A percentile compares a stretch with the other conserved stretches of the same genome.
phyloP scores from a whole-genome alignment of 2,113 vertebrate genomes.

The Vidua chalybeata region DNA sequence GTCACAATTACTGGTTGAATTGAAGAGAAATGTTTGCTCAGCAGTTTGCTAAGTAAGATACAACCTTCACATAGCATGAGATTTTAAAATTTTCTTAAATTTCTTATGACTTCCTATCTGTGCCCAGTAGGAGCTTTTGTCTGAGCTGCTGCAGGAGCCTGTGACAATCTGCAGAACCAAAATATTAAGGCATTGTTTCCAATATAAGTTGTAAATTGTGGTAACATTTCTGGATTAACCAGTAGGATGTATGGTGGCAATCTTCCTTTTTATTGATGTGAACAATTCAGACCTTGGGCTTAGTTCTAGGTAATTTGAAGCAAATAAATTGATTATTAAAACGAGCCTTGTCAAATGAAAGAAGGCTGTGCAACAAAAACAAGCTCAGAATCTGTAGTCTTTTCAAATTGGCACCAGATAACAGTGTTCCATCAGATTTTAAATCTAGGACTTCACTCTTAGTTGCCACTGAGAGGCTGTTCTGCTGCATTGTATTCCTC shows the following conservation, averaged over 20 bases:
- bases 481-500: not conserved
- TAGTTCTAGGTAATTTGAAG: not conserved
- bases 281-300: not conserved
- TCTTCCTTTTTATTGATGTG: not conserved
- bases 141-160: not conserved
- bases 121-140: not conserved
- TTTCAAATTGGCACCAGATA: slow-evolving; percentile 34
- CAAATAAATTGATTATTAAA: not conserved
- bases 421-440: slow-evolving; percentile 30
- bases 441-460: not conserved
- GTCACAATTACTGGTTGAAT: not conserved
- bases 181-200: not conserved
- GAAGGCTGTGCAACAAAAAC: not conserved
- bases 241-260: not conserved
- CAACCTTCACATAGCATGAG: not conserved
- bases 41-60: not conserved
- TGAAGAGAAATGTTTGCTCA: not conserved
- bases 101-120: not conserved
- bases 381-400: not conserved
- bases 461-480: not conserved
- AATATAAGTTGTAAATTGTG: not conserved
- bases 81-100: not conserved
- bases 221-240: not conserved
- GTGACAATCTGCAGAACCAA: not conserved
- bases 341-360: not conserved